Evolutionary conservation across 2,113 vertebrate species (phyloP), one percentile per base, ranked within the genome.

Genomic region (Malurus alboscapulatus): DNA sequence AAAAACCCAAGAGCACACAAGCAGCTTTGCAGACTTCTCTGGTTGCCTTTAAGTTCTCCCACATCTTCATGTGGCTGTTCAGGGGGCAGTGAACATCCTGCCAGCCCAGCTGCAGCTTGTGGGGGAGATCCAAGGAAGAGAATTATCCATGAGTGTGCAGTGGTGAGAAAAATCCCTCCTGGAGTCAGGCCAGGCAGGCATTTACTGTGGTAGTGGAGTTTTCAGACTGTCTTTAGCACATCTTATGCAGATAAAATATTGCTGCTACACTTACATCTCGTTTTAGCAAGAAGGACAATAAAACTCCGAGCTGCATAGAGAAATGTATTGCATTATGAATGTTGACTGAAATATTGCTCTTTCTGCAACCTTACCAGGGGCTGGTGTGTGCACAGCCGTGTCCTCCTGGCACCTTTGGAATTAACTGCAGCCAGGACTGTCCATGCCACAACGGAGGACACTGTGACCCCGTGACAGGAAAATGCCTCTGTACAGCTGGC

Each of bases 401-500:
- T 92, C 98, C 98, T 75, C 94, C 98, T n/a, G 99, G 99, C 80
- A 99, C 98, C 1, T 99, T 98, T 38, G 98, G 99, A 77, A 98
- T 98, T 94, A 99, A 99, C 96, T 99, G 99, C 98, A 99, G 98
- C 97, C 98, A 99, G 94, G 98, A 99, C 88, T 99, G 99, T 62
- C 98, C 98, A 0, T 99, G 99, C 94, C 99, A 99, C 85, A 99
- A 99, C 1, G 98, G 98, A 61, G 99, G 99, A n/a, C 97, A 99
- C 77, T 99, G 99, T 68, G 98, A 99, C 95, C 99, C 98, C 1
- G 97, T 99, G 97, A 98, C 98, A 4, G 99, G 99, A 62, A 98
- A 98, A 90, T 99, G 99, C 97, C 96, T 99, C 86, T 99, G 99
- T 69, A 92, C 98, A 40, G 98, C 99, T 11, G 99, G 99, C 74